Conservation (phyloP, 2,888 invertebrate genomes). For the Drosophila histrio region DNA sequence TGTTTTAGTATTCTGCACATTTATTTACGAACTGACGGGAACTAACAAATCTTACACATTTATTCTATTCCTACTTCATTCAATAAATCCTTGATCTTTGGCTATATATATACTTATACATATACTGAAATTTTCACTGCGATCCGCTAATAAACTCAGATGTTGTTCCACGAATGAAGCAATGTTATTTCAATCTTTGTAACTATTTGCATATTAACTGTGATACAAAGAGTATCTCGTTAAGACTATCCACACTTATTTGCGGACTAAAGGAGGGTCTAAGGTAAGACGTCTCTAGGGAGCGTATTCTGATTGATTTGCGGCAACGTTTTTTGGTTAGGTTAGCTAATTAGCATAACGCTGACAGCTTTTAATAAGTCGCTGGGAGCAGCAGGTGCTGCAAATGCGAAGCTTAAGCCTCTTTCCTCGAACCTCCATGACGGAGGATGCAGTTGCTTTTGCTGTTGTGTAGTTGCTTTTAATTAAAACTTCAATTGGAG, state of each 20-base stretch:
- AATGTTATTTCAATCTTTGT: no score
- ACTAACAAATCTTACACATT: no score
- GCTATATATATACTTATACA: no score
- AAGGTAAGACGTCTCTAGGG: not conserved
- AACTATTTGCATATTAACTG: not conserved
- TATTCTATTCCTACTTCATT: no score
- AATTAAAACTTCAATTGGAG: constrained; percentile 80
- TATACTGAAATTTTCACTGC: no score
- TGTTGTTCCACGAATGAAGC: no score
- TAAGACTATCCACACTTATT: not conserved
- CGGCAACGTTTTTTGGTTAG: constrained; percentile 42
- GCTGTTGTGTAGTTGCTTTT: constrained; percentile 65
- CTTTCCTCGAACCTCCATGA: constrained; percentile 3
- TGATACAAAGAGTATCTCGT: constrained; percentile 9
- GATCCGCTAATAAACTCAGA: no score
- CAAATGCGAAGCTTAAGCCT: constrained; percentile 42
- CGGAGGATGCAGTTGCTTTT: constrained; percentile 34
- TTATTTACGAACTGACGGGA: no score
- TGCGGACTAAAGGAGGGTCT: not conserved
- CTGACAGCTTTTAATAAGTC: constrained; percentile 67
- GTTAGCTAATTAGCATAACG: constrained; percentile 68
- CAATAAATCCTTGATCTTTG: no score
- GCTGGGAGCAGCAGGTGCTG: constrained; percentile 48
- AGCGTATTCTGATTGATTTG: constrained; percentile 65
- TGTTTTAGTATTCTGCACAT: no score